Evolutionary conservation across 30 jellyfish, hydroid and myxozoan species (phyloP), one percentile per base, ranked within the genome.

Genomic region (Aurelia coerulea): DNA sequence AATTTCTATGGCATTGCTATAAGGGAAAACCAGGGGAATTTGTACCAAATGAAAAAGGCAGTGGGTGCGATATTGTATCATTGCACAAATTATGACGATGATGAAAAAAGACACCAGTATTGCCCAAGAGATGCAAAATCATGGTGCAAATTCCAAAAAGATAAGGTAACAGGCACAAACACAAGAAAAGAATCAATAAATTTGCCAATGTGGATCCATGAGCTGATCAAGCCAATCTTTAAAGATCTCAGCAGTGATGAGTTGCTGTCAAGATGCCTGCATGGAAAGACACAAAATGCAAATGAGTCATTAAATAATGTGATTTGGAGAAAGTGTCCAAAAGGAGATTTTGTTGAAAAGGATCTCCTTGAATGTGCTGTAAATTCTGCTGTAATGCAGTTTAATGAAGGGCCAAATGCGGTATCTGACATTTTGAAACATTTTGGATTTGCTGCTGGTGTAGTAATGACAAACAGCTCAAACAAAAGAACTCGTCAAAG

Each of bases 321-420:
- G 39, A 66, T 87, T n/a, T 87, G 96, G 96, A 37, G 81, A 70
- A 76, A 62, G 37, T 68, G 76, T 53, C 96, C 96, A 23, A 87
- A 87, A 53, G 51, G 65, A 70, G 19, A 2, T 34, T 67, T 87
- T 76, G 35, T 80, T 39, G 91, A 90, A 19, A 68, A 70, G 50
- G 58, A 37, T 49, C 41, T 37, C 23, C 33, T 87, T 15, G 67
- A 64, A 19, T 49, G 53, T 32, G 90, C 86, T 46, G 78, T 73
- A 14, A 16, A 13, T 15, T n/a, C 31, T 39, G 32, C 84, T 33
- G 73, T 80, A 11, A 12, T 12, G 41, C 13, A 2, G 6, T 65
- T 17, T 34, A 67, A 80, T 33, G 29, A 65, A 2, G 74, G 80
- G 13, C 83, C 39, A 52, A 58, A 9, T 10, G 19, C 65, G 18